A percentile compares a stretch with the other conserved stretches of the same genome.
Conservation (phyloP, 2,888 invertebrate genomes). For the Argyresthia albistria region DNA sequence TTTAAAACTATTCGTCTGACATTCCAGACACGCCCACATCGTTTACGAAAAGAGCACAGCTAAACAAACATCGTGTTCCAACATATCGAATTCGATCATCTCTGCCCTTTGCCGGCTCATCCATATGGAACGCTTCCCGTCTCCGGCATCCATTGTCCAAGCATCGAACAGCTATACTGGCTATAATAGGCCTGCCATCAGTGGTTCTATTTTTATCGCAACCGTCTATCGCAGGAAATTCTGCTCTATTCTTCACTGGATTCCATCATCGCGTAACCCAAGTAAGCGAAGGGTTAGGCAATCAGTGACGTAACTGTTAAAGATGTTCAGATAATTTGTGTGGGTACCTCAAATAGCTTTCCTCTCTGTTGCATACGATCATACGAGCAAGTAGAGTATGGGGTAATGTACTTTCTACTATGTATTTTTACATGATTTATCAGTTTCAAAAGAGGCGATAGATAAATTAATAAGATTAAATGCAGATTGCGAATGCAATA, state of each 20-base stretch:
- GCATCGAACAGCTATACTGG: constrained; percentile 20
- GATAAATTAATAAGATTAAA: no score
- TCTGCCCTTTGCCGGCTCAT: constrained; percentile 55
- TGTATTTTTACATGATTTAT: no score
- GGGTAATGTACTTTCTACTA: neutral
- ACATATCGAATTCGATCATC: constrained; percentile 10
- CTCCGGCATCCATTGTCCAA: constrained; percentile 64
- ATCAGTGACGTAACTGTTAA: neutral
- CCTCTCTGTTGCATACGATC: neutral
- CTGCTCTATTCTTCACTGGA: constrained; percentile 18
- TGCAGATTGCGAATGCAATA: no score
- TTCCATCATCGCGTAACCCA: constrained; percentile 4
- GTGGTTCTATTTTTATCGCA: constrained; percentile 46
- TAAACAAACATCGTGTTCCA: neutral
- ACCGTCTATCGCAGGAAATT: constrained; percentile 36
- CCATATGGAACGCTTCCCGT: constrained; percentile 65
- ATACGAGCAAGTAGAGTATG: neutral
- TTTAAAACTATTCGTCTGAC: neutral
- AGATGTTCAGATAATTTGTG: constrained; percentile 13
- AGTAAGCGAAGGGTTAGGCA: neutral
- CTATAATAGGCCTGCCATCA: neutral
- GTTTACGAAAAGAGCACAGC: neutral
- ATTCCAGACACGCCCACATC: neutral
- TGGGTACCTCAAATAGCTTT: neutral
- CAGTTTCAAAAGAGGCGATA: no score